A percentile compares a stretch with the other conserved stretches of the same genome.
phyloP scores from a whole-genome alignment of 2,797 vertebrate genomes.

The Chlorospingus flavigularis region DNA sequence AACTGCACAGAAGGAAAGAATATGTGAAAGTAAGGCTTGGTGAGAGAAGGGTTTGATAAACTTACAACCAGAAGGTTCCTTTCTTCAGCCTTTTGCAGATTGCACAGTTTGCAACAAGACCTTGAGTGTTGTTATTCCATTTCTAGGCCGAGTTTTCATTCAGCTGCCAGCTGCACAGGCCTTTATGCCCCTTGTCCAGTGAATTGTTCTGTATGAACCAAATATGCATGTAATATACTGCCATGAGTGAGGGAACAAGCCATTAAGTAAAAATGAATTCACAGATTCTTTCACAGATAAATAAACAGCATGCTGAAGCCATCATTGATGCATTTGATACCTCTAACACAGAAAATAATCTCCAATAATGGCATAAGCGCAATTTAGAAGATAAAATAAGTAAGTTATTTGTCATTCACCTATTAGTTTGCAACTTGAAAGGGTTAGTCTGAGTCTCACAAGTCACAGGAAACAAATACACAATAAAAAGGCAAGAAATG shows the following conservation, averaged over 20 bases:
- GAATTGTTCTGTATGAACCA: background rate
- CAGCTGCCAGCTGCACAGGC: background rate
- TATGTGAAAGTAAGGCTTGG: background rate
- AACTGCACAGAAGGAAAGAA: background rate
- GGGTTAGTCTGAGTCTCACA: background rate
- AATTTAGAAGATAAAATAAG: background rate
- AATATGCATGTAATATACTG: background rate
- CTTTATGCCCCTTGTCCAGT: background rate
- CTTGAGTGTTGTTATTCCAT: background rate
- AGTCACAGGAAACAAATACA: background rate
- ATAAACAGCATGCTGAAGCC: background rate
- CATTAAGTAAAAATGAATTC: background rate
- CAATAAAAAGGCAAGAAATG: background rate
- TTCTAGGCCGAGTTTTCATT: background rate
- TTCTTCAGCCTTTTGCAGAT: background rate
- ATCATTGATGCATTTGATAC: background rate
- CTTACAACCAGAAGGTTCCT: background rate
- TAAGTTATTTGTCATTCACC: background rate
- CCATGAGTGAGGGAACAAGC: accelerated
- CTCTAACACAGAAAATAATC: background rate
- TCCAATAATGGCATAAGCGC: background rate
- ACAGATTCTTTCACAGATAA: background rate
- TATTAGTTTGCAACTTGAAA: background rate
- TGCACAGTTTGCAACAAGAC: background rate
- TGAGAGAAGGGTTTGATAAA: background rate